Base-by-base conservation (phyloP, 2,888 invertebrate genomes). In the Euphydryas editha region DNA sequence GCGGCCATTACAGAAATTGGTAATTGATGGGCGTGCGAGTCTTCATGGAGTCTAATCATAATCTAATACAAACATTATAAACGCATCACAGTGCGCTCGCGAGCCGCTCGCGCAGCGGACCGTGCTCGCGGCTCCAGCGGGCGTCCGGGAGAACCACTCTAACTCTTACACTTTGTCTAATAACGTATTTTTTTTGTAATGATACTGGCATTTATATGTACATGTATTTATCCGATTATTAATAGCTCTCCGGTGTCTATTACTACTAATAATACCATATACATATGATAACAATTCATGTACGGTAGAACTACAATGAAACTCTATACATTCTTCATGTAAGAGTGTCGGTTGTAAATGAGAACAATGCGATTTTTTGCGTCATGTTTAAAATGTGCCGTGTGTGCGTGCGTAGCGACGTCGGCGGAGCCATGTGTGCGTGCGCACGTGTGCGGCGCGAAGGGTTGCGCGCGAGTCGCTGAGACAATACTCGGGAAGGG, bases 321-420 rank as follows among this genome's bases (percentile, higher is more conserved):
- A 63, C 51, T 59, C 70, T 62, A 63, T 60, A 64, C 59, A 62
- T 63, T 55, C 62, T 49, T 67, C 59, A 49, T 67, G 55, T 61
- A 56, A 17, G 49, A 60, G 65, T 64, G 65, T 62, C 69, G 63
- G 44, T 71, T 70, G 62, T 68, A 70, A 67, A 67, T 60, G 69
- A 61, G 70, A 68, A 72, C 72, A 72, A 73, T 70, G 42, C 51
- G 44, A 59, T 73, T 72, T 73, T 73, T 73, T 70, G 57, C 17
- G 46, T 65, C 60, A 59, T 62, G 65, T 65, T 64, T 61, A 65
- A 59, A 62, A 24, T 44, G 49, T 15, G 39, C 47, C 57, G 59
- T 59, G 68, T 69, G 69, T 65, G 57, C 47, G 68, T 49, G 37
- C 51, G 59, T 59, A 44, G 55, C n/a, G 21, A 49, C 58, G 46